A percentile compares a stretch with the other conserved stretches of the same genome.
Conservation (phyloP, 2,888 invertebrate genomes). For the Disparrhopalites patrizii region DNA sequence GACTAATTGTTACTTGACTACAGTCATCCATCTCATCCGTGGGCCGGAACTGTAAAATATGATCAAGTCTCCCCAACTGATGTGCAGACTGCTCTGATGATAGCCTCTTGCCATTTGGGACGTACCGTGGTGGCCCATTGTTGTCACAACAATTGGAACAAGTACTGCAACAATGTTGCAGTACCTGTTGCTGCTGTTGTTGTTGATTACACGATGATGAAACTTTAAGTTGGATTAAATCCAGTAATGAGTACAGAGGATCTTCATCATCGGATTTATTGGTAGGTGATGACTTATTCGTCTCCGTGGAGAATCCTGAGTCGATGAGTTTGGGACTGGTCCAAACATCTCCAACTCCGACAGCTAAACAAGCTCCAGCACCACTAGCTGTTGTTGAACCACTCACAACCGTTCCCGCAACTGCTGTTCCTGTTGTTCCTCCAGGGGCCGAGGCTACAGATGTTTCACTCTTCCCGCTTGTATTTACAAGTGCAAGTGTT, state of each 20-base stretch:
- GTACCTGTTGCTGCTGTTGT: constrained; percentile 18
- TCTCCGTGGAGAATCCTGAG: constrained; percentile 45
- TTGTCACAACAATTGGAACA: constrained; percentile 20
- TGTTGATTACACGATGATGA: constrained; percentile 26
- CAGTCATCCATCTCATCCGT: constrained; percentile 26
- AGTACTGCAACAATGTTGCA: constrained; percentile 6
- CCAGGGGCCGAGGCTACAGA: neutral
- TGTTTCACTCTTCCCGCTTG: neutral
- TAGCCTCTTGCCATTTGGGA: constrained; percentile 10
- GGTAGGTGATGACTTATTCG: constrained; percentile 37
- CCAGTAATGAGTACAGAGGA: constrained; percentile 44
- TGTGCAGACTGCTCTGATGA: neutral
- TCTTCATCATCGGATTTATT: constrained; percentile 46
- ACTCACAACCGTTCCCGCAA: neutral
- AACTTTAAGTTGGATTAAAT: constrained; percentile 46
- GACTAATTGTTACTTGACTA: constrained; percentile 29
- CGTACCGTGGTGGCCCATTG: neutral
- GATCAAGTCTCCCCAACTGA: constrained; percentile 39
- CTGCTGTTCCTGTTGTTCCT: constrained; percentile 3
- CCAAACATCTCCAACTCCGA: constrained; percentile 23
- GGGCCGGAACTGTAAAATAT: constrained; percentile 34
- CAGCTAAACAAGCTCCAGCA: constrained; percentile 14
- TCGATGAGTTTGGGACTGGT: constrained; percentile 35
- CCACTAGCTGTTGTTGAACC: constrained; percentile 2
- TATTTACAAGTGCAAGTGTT: neutral